These are phyloP conservation scores for Criorhina ranunculi DNA, from an alignment of 2,888 invertebrate genomes.

Conservation along the genomic window DNA sequence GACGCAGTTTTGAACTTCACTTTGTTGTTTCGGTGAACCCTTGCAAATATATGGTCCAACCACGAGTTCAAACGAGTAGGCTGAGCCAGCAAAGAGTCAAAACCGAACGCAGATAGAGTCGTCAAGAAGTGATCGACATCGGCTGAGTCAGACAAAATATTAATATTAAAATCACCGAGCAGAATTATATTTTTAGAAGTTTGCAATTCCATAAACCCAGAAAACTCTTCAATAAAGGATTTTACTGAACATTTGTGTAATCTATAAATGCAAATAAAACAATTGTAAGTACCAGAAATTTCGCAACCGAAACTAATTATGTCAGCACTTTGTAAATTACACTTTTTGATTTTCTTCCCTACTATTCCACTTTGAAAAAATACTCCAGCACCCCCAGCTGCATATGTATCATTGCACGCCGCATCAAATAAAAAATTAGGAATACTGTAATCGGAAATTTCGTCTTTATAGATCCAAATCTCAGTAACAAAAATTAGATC, in stretches of 20 bases:
- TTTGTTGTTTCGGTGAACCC: constrained; percentile 2
- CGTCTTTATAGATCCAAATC: constrained; percentile 20
- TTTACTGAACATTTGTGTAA: constrained; percentile 14
- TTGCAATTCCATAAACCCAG: constrained; percentile 4
- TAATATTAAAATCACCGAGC: constrained; percentile 25
- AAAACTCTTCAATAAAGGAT: constrained; percentile 21
- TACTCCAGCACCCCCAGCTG: neutral
- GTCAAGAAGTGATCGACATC: constrained; percentile 13
- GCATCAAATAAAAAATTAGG: constrained; percentile 1
- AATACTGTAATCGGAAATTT: constrained; percentile 2
- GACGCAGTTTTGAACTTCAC: constrained; percentile 3
- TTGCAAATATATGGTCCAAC: constrained; percentile 2
- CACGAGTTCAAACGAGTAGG: constrained; percentile 8
- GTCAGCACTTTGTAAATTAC: constrained; percentile 6
- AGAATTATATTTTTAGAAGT: constrained; percentile 24
- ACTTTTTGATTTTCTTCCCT: constrained; percentile 1
- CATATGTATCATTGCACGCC: too few species aligned
- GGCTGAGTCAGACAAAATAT: constrained; percentile 9
- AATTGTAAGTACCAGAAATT: constrained; percentile 14
- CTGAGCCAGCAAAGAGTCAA: constrained; percentile 4
- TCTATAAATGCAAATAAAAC: constrained; percentile 8
- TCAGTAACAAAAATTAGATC: constrained; percentile 19
- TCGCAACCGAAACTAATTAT: constrained; percentile 21
- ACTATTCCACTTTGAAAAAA: neutral
- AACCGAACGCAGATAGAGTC: constrained; percentile 15